Evolutionary conservation across 2,888 invertebrate genomes (phyloP).

Genomic region (Diarsia rubi): DNA sequence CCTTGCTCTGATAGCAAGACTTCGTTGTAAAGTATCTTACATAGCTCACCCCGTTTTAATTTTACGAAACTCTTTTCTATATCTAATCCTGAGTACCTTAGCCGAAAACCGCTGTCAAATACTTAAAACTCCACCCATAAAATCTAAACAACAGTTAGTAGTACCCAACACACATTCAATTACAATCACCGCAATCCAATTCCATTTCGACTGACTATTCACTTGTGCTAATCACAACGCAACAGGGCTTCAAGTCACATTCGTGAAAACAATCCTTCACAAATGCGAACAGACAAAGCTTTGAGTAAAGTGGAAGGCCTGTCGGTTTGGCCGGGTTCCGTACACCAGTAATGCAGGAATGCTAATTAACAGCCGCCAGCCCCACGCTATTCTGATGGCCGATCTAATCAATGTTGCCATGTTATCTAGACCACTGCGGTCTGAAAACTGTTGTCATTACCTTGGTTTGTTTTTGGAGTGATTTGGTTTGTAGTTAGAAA

Average conservation of each 20-base stretch:
- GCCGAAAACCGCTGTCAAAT: neutral
- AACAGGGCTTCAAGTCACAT: constrained; percentile 47
- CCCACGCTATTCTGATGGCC: constrained; percentile 59
- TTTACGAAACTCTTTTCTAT: neutral
- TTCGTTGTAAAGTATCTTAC: neutral
- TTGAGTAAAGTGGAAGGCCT: constrained; percentile 59
- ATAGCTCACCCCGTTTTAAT: neutral
- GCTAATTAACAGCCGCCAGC: constrained; percentile 71
- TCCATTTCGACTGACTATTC: constrained; percentile 42
- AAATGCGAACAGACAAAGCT: constrained; percentile 65
- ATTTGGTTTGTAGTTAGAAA: constrained; percentile 5
- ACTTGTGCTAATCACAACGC: constrained; percentile 50
- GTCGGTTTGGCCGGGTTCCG: constrained; percentile 60
- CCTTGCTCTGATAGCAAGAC: neutral
- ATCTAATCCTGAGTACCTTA: neutral
- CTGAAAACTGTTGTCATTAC: constrained; percentile 46
- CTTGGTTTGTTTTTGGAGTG: neutral
- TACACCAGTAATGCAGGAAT: constrained; percentile 65
- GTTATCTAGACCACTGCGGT: constrained; percentile 48
- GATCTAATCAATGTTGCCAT: constrained; percentile 61
- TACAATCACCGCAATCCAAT: constrained; percentile 12
- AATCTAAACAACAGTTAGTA: neutral
- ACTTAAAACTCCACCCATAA: neutral
- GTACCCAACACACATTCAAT: neutral
- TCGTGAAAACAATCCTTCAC: constrained; percentile 59